These are phyloP conservation scores for Steinernema khuongi DNA, from an alignment of 1,140 invertebrate genomes.

Conservation along the genomic window DNA sequence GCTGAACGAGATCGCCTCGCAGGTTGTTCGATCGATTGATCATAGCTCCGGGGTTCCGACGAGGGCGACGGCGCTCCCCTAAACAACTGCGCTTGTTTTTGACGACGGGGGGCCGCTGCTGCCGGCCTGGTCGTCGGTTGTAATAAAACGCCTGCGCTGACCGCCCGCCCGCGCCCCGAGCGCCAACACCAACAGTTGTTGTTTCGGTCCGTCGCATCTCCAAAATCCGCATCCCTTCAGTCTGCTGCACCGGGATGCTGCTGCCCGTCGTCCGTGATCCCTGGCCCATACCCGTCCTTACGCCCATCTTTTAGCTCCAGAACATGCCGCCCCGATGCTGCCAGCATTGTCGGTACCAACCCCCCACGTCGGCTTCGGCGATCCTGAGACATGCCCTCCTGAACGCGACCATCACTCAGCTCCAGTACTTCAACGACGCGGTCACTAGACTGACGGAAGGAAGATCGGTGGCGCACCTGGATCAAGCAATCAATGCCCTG, in stretches of 20 bases:
- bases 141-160: conserved; percentile 11
- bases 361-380: background rate
- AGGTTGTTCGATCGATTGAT: conserved; percentile 12
- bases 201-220: background rate
- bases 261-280: background rate
- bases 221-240: background rate
- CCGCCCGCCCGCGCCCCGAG: background rate
- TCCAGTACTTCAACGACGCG: background rate
- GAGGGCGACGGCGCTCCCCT: background rate
- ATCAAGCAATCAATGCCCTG: background rate
- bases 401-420: background rate
- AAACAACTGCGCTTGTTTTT: conserved; percentile 17
- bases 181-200: background rate
- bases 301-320: background rate
- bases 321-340: background rate
- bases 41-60: background rate
- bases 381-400: background rate
- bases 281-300: background rate
- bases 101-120: background rate
- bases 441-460: conserved; percentile 1
- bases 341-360: background rate
- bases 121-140: background rate
- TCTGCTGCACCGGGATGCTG: background rate
- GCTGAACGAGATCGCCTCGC: background rate
- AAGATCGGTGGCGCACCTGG: background rate